These are phyloP conservation scores for Drosophila insularis DNA, from an alignment of 1,140 invertebrate species.

Conservation along the genomic window DNA sequence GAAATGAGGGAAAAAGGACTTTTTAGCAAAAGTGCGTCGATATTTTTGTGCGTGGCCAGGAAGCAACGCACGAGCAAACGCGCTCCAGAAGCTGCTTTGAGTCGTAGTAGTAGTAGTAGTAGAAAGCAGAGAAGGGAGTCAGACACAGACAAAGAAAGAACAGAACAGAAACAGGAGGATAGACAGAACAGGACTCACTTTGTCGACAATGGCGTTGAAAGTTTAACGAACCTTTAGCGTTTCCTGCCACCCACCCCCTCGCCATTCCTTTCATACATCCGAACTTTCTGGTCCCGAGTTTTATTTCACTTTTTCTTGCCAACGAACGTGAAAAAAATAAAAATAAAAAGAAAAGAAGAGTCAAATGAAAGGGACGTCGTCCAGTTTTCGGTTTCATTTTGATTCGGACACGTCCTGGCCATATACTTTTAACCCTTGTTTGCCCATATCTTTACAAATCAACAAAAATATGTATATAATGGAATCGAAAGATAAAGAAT, in stretches of 20 bases:
- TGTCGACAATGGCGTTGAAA: constrained; percentile 37
- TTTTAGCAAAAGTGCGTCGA: constrained; percentile 73
- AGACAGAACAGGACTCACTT: constrained; percentile 36
- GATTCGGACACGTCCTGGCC: constrained; percentile 51
- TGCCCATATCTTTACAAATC: constrained; percentile 13
- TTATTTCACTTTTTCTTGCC: constrained; percentile 70
- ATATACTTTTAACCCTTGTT: constrained; percentile 31
- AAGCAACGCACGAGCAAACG: constrained; percentile 53
- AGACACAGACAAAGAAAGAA: constrained; percentile 30
- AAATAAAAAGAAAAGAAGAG: constrained; percentile 14
- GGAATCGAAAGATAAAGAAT: too few relatives aligned
- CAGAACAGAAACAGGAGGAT: too few relatives aligned
- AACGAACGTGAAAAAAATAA: constrained; percentile 9
- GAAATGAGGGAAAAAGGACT: constrained; percentile 68
- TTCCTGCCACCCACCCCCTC: constrained; percentile 57
- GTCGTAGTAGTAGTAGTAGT: constrained; percentile 42
- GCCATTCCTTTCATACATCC: background rate
- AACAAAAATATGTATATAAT: too few relatives aligned
- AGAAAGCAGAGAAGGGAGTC: constrained; percentile 25
- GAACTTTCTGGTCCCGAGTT: constrained; percentile 22
- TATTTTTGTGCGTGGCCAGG: constrained; percentile 78
- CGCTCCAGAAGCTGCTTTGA: constrained; percentile 42
- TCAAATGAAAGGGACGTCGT: constrained; percentile 28
- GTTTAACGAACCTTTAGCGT: constrained; percentile 75
- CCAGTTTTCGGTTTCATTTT: constrained; percentile 77